phyloP scores from a whole-genome alignment of 1,140 invertebrate genomes.

The Apis florea region DNA sequence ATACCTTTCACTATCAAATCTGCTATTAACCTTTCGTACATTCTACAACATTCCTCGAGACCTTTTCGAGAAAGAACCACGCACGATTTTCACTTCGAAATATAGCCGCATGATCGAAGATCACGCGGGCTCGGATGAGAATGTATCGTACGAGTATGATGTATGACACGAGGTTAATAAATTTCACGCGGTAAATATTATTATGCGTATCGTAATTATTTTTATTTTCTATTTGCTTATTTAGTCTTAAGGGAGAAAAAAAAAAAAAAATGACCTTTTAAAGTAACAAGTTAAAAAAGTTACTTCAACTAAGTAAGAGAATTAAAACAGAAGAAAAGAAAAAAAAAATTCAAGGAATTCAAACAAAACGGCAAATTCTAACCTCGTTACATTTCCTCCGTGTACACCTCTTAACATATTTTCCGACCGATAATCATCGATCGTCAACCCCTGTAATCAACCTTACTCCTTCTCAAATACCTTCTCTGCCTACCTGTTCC shows the following conservation, averaged over 20 bases:
- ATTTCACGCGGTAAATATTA: too few relatives aligned
- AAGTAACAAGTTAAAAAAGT: too few relatives aligned
- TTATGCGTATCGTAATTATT: too few relatives aligned
- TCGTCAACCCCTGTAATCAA: background rate
- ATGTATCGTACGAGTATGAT: too few relatives aligned
- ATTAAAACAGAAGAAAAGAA: too few relatives aligned
- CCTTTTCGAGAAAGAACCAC: background rate
- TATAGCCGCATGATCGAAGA: background rate
- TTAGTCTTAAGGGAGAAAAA: too few relatives aligned
- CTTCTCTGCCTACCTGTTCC: constrained; percentile 5
- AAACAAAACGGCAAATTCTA: background rate
- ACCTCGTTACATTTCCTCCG: background rate
- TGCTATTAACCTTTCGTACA: background rate
- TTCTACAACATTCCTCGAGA: background rate
- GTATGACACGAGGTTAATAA: too few relatives aligned
- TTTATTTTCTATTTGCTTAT: too few relatives aligned
- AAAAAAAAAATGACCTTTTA: too few relatives aligned
- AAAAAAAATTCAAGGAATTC: background rate
- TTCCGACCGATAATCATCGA: constrained; percentile 29
- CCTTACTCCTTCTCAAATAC: background rate
- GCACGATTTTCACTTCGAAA: background rate
- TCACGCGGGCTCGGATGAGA: constrained; percentile 13
- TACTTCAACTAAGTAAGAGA: too few relatives aligned
- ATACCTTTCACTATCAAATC: background rate
- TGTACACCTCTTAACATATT: constrained; percentile 3